Percentiles rank a stretch among this genome's conserved stretches.
phyloP scores from a whole-genome alignment of 1,140 invertebrate species.

The Drosophila asahinai region DNA sequence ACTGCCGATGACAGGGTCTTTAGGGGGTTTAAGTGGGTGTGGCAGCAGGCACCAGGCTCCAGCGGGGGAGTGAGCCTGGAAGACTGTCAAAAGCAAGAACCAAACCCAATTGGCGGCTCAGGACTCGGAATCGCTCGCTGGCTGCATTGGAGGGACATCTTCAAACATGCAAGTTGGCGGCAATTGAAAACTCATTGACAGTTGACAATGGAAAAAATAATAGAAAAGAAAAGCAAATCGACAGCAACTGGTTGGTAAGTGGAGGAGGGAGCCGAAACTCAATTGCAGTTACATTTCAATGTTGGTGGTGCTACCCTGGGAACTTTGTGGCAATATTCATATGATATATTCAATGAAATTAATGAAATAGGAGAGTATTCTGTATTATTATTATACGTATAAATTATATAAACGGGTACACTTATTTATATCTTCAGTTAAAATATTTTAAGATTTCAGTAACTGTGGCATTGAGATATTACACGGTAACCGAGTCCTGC shows the following conservation, averaged over 20 bases:
- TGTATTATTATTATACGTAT: too few relatives aligned
- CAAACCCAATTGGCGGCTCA: constrained; percentile 71
- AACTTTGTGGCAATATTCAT: not conserved
- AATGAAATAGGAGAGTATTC: too few relatives aligned
- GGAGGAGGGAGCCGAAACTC: constrained; percentile 55
- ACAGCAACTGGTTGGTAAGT: constrained; percentile 47
- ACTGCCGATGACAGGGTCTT: constrained; percentile 68
- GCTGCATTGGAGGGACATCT: constrained; percentile 43
- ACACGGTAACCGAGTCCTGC: constrained; percentile 12
- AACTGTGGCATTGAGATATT: accelerated
- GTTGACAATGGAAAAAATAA: constrained; percentile 74
- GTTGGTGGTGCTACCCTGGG: constrained; percentile 30
- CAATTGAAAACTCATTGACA: constrained; percentile 83
- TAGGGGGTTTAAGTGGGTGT: constrained; percentile 2
- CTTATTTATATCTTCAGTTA: too few relatives aligned
- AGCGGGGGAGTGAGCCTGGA: constrained; percentile 21
- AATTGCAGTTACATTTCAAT: constrained; percentile 81
- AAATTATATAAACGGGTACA: not conserved
- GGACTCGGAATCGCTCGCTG: constrained; percentile 30
- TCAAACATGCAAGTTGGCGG: constrained; percentile 81
- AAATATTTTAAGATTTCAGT: not conserved
- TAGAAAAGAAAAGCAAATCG: constrained; percentile 47
- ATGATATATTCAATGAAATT: not conserved
- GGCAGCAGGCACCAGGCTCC: not conserved
- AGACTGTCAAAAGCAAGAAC: constrained; percentile 73